phyloP scores from a whole-genome alignment of 2,113 vertebrate species.

The Microcebus griseorufus region DNA sequence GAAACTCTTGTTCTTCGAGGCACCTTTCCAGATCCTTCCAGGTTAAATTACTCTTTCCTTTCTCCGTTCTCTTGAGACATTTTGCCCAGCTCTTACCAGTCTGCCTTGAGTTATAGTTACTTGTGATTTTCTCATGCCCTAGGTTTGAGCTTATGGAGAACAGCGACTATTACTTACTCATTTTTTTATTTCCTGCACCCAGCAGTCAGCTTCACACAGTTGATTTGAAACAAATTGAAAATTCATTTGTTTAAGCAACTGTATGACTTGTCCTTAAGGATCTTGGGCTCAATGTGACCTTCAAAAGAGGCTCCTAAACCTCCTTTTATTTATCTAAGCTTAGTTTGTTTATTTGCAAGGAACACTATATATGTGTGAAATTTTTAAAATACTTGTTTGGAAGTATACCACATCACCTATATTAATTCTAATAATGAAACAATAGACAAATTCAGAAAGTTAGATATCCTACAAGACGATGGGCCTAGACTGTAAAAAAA shows the following conservation, averaged over 20 bases:
- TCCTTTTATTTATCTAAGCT: neutral
- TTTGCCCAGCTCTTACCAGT: neutral
- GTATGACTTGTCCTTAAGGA: neutral
- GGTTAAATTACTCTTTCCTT: neutral
- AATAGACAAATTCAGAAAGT: neutral
- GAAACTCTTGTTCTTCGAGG: neutral
- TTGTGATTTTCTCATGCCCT: neutral
- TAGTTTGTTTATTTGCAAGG: neutral
- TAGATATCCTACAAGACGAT: neutral
- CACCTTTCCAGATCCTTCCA: neutral
- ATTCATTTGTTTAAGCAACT: slow-evolving; percentile 15
- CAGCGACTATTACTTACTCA: neutral
- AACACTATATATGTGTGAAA: neutral
- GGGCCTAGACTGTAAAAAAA: neutral
- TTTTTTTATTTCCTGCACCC: slow-evolving; percentile 20
- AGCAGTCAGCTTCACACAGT: neutral
- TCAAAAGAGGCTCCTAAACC: neutral
- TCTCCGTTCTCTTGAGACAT: neutral
- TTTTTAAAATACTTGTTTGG: neutral
- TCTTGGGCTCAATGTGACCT: neutral
- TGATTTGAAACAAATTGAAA: neutral
- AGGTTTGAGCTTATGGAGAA: neutral
- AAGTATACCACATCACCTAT: neutral
- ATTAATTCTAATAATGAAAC: slow-evolving; percentile 4
- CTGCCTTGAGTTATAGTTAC: neutral